A percentile compares a stretch with the other conserved stretches of the same genome.
phyloP scores from a whole-genome alignment of 2,888 invertebrate species.

The Melitaea athalia region DNA sequence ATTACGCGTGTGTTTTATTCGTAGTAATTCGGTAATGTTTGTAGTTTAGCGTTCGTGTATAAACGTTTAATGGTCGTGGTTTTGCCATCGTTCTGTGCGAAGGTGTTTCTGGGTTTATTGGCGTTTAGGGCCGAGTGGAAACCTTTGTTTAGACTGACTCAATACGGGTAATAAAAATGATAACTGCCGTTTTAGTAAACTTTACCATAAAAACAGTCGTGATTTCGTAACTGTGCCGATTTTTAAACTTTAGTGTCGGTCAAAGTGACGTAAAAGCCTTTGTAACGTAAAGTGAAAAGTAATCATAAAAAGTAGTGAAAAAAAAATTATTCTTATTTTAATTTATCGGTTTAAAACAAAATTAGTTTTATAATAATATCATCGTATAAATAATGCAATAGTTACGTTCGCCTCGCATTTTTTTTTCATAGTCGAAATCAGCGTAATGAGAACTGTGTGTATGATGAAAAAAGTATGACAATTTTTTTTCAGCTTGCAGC shows the following conservation, averaged over 20 bases:
- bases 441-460: background rate
- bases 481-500: conserved; percentile 25
- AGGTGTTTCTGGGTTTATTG: conserved; percentile 79
- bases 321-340: background rate
- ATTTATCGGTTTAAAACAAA: background rate
- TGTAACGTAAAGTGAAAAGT: conserved; percentile 13
- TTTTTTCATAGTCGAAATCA: background rate
- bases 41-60: conserved; percentile 57
- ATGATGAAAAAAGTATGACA: conserved; percentile 1
- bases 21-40: conserved; percentile 70
- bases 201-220: conserved; percentile 38
- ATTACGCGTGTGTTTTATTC: conserved; percentile 74
- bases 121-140: conserved; percentile 70
- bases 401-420: background rate
- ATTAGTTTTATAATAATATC: background rate
- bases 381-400: background rate
- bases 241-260: conserved; percentile 28
- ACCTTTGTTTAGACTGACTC: conserved; percentile 67
- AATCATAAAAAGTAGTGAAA: background rate
- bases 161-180: conserved; percentile 65
- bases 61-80: conserved; percentile 73
- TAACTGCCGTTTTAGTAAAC: conserved; percentile 42
- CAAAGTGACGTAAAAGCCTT: conserved; percentile 15
- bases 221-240: conserved; percentile 33
- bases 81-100: conserved; percentile 74